Evolutionary conservation across 2,113 vertebrate species (phyloP).

Genomic region (Ariopsis seemanni): DNA sequence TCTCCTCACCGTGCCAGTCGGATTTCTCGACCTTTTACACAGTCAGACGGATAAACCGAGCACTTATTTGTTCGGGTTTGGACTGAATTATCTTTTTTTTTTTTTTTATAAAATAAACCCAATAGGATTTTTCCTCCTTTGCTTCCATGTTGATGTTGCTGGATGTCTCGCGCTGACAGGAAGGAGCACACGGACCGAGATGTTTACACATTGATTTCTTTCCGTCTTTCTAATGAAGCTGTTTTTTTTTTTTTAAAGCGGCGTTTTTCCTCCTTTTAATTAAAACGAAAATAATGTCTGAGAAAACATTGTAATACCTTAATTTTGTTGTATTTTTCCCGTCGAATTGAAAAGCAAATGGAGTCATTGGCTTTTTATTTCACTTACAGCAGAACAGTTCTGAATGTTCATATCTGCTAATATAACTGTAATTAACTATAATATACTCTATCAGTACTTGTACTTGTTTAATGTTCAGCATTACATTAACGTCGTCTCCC

Average conservation of each 20-base stretch:
- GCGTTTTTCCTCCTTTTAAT: neutral
- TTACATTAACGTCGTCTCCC: neutral
- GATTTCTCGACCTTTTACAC: neutral
- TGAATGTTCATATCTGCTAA: neutral
- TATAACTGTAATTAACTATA: neutral
- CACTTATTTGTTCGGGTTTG: neutral
- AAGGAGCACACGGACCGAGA: neutral
- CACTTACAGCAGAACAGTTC: neutral
- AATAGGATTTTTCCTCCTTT: neutral
- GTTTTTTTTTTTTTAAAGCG: neutral
- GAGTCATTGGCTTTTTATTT: neutral
- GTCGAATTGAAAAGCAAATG: neutral
- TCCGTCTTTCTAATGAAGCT: neutral
- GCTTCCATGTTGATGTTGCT: neutral
- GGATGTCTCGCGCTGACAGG: neutral
- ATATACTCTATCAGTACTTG: neutral
- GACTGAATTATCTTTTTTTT: neutral
- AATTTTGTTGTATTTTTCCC: neutral
- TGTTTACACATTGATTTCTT: neutral
- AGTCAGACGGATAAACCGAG: neutral
- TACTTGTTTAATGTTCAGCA: neutral
- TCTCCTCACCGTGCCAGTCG: neutral
- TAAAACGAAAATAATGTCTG: neutral
- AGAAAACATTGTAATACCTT: neutral
- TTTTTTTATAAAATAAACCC: neutral